Evolutionary conservation across 92 coral and sea anemone genomes (phyloP), one percentile per base, ranked within the genome.

Genomic region (Parazoanthus atlanticus): DNA sequence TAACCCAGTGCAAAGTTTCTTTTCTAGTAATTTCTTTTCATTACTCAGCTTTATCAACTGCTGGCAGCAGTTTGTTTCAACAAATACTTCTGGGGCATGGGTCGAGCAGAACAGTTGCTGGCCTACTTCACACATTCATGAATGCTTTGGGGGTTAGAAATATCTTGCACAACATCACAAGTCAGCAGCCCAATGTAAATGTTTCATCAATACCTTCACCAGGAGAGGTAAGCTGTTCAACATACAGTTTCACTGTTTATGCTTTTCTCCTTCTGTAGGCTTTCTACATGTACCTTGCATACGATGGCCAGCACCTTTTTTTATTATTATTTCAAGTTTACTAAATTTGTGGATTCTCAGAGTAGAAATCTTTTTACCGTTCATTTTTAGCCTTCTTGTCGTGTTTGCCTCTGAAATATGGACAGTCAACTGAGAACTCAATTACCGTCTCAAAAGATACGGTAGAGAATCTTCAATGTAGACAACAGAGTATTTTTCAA

Each of bases 141-240:
- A 46, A 69, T 29, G 78, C 74, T 26, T 84, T 84, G 74, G 87
- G 78, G 28, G 87, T 70, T 84, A 43, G 87, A 71, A 84, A 46
- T 10, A 23, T 54, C 12, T 28, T 83, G 40, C 74, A 83, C 38
- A 84, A 84, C 65, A 41, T 71, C 29, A 84, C 87, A n/a, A 43
- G 16, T 23, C 67, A 64, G 64, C 29, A 69, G 7, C 49, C 9
- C 25, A 47, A 69, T 34, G 31, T 28, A 41, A 84, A 84, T 70
- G 28, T 23, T 21, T 84, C 87, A 31, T 58, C 85, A 31, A 21
- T 58, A 11, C 86, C 54, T 70, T 67, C 86, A 3, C 32, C 41
- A 11, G 86, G 58, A 2, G 26, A 70, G 34, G 86, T 83, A 61
- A 61, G 69, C 65, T 56, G 25, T 61, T 21, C 8, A 61, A 61